Evolutionary conservation across 2,888 invertebrate genomes (phyloP).

Genomic region (Tholera decimalis): DNA sequence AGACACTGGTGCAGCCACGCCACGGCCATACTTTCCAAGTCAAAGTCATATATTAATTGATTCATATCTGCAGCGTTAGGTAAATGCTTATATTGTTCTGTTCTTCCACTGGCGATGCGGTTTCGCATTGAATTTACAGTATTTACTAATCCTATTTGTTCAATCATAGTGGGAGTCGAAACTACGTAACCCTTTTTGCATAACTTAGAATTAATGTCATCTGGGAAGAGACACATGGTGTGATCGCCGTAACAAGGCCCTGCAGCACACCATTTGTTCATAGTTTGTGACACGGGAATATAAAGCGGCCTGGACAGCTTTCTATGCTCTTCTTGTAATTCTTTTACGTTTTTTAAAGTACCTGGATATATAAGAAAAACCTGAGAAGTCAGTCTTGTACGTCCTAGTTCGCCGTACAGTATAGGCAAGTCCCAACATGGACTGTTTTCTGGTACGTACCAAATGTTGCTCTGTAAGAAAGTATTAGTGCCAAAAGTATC

Average conservation of each 20-base stretch:
- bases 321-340: slow-evolving; percentile 43
- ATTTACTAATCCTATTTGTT: slow-evolving; percentile 79
- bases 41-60: slow-evolving; percentile 83
- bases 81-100: slow-evolving; percentile 77
- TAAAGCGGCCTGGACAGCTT: slow-evolving; percentile 29
- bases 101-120: slow-evolving; percentile 79
- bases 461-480: slow-evolving; percentile 60
- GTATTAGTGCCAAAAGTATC: slow-evolving; percentile 7
- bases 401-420: slow-evolving; percentile 77
- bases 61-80: slow-evolving; percentile 85
- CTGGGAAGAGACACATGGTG: slow-evolving; percentile 83
- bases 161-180: slow-evolving; percentile 69
- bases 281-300: slow-evolving; percentile 48
- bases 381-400: slow-evolving; percentile 59
- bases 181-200: slow-evolving; percentile 78
- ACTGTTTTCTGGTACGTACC: slow-evolving; percentile 83
- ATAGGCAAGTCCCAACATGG: slow-evolving; percentile 86
- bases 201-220: slow-evolving; percentile 71
- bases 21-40: slow-evolving; percentile 82
- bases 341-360: slow-evolving; percentile 76
- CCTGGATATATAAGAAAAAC: slow-evolving; percentile 76
- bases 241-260: slow-evolving; percentile 87
- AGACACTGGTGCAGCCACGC: slow-evolving; percentile 85
- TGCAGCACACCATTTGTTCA: slow-evolving; percentile 84
- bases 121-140: slow-evolving; percentile 87